Conservation (phyloP, 2,888 invertebrate genomes). For the Phortica magna region DNA sequence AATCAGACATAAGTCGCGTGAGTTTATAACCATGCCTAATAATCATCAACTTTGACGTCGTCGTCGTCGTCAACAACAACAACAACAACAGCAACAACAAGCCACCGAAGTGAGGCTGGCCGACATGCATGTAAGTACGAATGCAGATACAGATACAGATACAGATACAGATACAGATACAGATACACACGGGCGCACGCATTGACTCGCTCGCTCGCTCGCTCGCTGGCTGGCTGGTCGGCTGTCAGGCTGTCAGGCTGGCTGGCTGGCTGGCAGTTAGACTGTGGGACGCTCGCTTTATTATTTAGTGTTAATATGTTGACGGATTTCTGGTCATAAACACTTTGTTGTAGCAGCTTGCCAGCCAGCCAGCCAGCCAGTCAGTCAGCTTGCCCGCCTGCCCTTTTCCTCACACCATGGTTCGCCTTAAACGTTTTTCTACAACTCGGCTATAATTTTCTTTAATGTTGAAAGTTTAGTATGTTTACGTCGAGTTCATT, state of each 20-base stretch:
- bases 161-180: background rate
- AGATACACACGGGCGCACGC: background rate
- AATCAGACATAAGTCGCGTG: background rate
- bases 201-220: background rate
- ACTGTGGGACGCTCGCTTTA: conserved; percentile 60
- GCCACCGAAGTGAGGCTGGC: background rate
- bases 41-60: background rate
- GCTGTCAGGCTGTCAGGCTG: background rate
- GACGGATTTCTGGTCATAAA: conserved; percentile 74
- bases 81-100: too few relatives aligned
- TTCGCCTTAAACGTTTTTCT: conserved; percentile 37
- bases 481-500: conserved; percentile 62
- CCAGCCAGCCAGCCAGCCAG: background rate
- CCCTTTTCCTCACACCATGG: too few relatives aligned
- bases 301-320: conserved; percentile 75
- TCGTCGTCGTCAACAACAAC: background rate
- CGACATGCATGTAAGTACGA: background rate
- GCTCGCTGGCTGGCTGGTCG: background rate
- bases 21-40: background rate
- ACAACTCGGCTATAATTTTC: conserved; percentile 67
- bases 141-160: background rate
- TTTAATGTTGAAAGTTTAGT: conserved; percentile 72
- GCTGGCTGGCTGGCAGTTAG: conserved; percentile 22
- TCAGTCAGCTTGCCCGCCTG: background rate
- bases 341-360: conserved; percentile 54